Conservation (phyloP, 2,888 invertebrate species). For the Leucophenga montana region DNA sequence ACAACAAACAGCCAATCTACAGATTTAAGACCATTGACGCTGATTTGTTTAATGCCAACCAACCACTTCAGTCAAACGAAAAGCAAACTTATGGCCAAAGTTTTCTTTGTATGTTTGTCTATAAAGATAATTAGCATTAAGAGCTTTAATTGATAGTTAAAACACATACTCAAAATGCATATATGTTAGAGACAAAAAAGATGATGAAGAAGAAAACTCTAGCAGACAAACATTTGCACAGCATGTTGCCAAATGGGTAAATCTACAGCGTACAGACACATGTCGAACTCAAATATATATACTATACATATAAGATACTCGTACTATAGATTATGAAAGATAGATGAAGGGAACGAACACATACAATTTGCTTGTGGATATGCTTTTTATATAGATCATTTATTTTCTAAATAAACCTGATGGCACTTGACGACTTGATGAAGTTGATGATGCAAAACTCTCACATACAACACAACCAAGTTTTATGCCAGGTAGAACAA, state of each 20-base stretch:
- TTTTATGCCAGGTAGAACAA: neutral
- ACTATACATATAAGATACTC: neutral
- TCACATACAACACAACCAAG: too few relatives aligned
- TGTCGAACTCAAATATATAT: too few relatives aligned
- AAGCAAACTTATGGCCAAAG: too few relatives aligned
- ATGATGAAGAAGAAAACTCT: neutral
- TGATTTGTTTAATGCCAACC: too few relatives aligned
- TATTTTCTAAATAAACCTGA: slow-evolving; percentile 60
- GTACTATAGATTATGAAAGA: neutral
- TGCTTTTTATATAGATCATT: slow-evolving; percentile 66
- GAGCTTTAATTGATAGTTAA: slow-evolving; percentile 63
- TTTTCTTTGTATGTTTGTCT: neutral
- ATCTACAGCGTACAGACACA: too few relatives aligned
- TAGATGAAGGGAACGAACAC: slow-evolving; percentile 26
- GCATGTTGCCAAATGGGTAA: slow-evolving; percentile 2
- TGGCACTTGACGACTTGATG: slow-evolving; percentile 48
- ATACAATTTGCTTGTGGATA: slow-evolving; percentile 34
- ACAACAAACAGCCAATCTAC: neutral
- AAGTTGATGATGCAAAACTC: neutral
- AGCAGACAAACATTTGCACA: slow-evolving; percentile 24
- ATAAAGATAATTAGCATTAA: slow-evolving; percentile 62
- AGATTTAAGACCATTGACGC: neutral
- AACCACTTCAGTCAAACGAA: too few relatives aligned
- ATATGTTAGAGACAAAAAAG: neutral
- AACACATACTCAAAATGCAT: slow-evolving; percentile 40